Evolutionary conservation across 2,113 vertebrate genomes (phyloP), one percentile per base, ranked within the genome.

Genomic region (Corapipo altera): DNA sequence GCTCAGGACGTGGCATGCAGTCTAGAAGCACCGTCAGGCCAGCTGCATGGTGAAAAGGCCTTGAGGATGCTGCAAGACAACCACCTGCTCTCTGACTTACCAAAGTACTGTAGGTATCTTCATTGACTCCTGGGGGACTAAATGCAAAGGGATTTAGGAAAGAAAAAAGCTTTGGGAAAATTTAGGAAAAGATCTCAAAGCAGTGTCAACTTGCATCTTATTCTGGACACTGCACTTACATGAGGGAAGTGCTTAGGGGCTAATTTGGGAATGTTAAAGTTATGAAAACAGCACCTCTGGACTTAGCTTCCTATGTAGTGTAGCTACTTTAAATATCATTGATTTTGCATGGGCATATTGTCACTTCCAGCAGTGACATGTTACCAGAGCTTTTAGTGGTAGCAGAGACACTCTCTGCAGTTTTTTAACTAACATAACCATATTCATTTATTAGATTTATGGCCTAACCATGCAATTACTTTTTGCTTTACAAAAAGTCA

Each of bases 1-100:
- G 16, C 16, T 16, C 0, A 4, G 20, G 4, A 3, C 2, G 7
- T 4, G 18, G 5, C 5, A 3, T 2, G 15, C 32, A 37, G 64
- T 9, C 28, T 16, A 0, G 5, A 51, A 51, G 5, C 23, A 8
- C 23, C 10, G 2, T 13, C 35, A 65, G 70, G 37, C 10, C 43
- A 46, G 62, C 27, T 59, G 20, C 10, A 8, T 3, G 15, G 17
- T 13, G 49, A 12, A 72, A 65, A 65, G 27, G 6, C 19, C 27
- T n/a, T 33, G 11, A n/a, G 46, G 37, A 57, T 74, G 23, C 43
- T 58, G 30, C 1, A 1, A 46, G 11, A 76, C 23, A 59, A 9
- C 8, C 24, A 30, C 37, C 48, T 71, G 9, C 32, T 30, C 62
- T 69, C 49, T 51, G 49, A 17, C 3, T 64, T 54, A 22, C 2